Evolutionary conservation across 2,888 invertebrate genomes (phyloP).

Genomic region (Lobophora halterata): DNA sequence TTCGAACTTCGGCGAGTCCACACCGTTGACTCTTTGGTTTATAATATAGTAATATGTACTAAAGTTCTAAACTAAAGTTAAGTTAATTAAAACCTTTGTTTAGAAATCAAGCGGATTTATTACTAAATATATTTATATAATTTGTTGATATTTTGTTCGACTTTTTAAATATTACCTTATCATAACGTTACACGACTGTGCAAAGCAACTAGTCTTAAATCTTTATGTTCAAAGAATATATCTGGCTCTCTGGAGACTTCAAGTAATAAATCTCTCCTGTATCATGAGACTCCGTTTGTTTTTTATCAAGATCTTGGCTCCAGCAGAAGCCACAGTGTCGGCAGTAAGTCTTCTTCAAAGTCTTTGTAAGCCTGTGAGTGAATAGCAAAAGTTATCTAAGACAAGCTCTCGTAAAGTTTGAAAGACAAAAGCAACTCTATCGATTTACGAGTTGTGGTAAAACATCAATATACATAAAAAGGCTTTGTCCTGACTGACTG

Average conservation of each 20-base stretch:
- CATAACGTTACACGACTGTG: conserved; percentile 27
- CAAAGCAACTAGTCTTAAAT: conserved; percentile 38
- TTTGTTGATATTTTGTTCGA: neutral
- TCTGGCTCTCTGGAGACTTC: conserved; percentile 56
- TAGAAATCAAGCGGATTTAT: no score
- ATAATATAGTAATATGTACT: no score
- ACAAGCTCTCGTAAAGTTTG: no score
- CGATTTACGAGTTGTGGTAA: no score
- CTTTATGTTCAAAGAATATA: conserved; percentile 57
- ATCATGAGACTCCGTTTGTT: conserved; percentile 55
- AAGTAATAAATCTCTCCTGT: conserved; percentile 65
- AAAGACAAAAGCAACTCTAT: neutral
- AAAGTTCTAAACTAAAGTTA: no score
- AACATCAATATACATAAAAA: no score
- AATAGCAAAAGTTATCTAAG: no score
- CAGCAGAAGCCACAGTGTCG: conserved; percentile 26
- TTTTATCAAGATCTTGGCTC: conserved; percentile 59
- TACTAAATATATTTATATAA: no score
- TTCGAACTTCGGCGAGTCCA: no score
- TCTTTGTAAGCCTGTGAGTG: conserved; percentile 10
- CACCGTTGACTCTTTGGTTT: no score
- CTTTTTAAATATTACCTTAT: neutral
- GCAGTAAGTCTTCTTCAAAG: conserved; percentile 12
- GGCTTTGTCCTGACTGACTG: no score
- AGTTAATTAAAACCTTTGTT: no score